These are phyloP conservation scores for Oreotrochilus melanogaster DNA, from an alignment of 2,113 vertebrate species.

Conservation along the genomic window DNA sequence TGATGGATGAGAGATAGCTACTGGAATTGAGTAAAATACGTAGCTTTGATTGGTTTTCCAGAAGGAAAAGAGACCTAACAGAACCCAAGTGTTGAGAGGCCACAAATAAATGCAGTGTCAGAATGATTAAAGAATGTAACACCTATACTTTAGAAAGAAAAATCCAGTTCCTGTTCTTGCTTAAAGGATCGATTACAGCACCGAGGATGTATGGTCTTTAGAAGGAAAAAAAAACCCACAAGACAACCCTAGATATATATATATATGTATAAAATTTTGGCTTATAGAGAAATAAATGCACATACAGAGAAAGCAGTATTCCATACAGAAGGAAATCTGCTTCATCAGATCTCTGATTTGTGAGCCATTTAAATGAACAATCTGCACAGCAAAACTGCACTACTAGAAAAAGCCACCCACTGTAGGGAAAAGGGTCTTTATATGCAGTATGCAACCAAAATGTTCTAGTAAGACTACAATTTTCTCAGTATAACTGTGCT, in stretches of 20 bases:
- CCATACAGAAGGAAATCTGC: background rate
- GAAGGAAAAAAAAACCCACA: background rate
- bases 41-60: background rate
- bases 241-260: background rate
- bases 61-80: background rate
- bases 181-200: background rate
- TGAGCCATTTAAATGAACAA: slow-evolving; percentile 10
- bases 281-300: background rate
- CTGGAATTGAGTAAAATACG: background rate
- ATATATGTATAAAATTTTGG: background rate
- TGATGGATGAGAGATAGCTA: background rate
- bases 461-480: background rate
- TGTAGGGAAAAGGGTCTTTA: background rate
- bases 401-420: background rate
- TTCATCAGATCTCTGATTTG: background rate
- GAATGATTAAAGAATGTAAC: background rate
- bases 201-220: background rate
- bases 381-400: slow-evolving; percentile 7
- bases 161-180: background rate
- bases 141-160: background rate
- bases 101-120: background rate
- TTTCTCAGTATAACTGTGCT: background rate
- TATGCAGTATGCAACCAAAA: background rate
- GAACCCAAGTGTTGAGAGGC: background rate
- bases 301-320: background rate